Evolutionary conservation across 2,113 vertebrate species (phyloP).

Genomic region (Brienomyrus brachyistius): DNA sequence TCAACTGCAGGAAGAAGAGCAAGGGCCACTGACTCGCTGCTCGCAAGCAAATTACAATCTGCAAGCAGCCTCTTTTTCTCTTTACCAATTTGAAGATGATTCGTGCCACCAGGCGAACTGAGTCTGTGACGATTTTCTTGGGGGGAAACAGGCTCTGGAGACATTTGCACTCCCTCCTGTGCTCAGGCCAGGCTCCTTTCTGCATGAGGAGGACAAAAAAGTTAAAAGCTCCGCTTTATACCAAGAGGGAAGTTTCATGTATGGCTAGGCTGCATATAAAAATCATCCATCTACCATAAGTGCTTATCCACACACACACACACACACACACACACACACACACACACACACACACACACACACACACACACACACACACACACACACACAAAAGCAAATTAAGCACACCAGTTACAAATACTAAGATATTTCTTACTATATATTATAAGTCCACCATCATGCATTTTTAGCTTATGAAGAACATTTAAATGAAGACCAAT

Average conservation of each 20-base stretch:
- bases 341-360: background rate
- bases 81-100: conserved; percentile 79
- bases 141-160: conserved; percentile 65
- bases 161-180: conserved; percentile 82
- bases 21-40: background rate
- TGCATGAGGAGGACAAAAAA: conserved; percentile 37
- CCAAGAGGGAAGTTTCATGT: background rate
- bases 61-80: background rate
- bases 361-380: background rate
- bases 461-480: background rate
- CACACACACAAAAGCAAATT: background rate
- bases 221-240: background rate
- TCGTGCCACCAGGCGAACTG: conserved; percentile 78
- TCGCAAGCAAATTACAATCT: background rate
- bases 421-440: background rate
- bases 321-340: background rate
- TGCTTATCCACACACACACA: background rate
- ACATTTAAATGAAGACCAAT: background rate
- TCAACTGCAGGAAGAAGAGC: conserved; percentile 58
- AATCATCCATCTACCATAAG: background rate
- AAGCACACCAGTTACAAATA: background rate
- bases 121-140: conserved; percentile 74
- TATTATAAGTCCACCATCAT: background rate
- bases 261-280: background rate
- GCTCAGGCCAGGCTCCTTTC: conserved; percentile 80